Evolutionary conservation across 1,140 invertebrate species (phyloP), one percentile per base, ranked within the genome.

Genomic region (Vanessa atalanta): DNA sequence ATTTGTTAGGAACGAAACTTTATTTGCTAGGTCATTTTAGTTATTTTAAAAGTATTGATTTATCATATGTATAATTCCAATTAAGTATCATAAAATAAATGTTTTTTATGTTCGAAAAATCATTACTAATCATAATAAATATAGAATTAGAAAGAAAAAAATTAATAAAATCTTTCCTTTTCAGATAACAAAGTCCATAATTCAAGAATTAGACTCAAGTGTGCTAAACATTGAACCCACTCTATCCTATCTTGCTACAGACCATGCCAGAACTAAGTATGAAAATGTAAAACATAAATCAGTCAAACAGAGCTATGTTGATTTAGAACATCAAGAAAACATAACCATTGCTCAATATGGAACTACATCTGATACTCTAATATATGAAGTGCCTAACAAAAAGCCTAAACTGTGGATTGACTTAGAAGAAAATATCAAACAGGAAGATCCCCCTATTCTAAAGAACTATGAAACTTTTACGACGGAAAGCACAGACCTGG

Each of bases 231-330:
- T 92, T 31, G 71, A 64, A 57, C 83, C 89, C 15, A 63, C 74
- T 7, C 48, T 90, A 57, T 84, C 86, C 31, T 87, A 83, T 69
- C 67, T 89, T 55, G 72, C 79, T 60, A 26, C 74, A 70, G 69
- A 79, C n/a, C 85, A 77, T 50, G 60, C 47, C 37, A 72, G 60
- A 74, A 75, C 75, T 47, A 81, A 84, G 48, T 89, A 82, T 82
- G 85, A 90, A 71, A 65, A 76, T 69, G 75, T 82, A 0, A 86
- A 89, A 66, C 89, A 85, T 72, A 86, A 86, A 77, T 88, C 84
- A 85, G 70, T 79, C 3, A 85, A 85, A 75, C 68, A 79, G 3
- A 86, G 77, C 67, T 78, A 83, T 16, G 57, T 78, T 26, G 67
- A 72, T 61, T 14, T 78, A 43, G 61, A 78, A 14, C 75, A 71